Percentiles rank a stretch among this genome's conserved stretches.
Evolutionary conservation across 2,888 invertebrate genomes (phyloP).

Genomic region (Slavum lentiscoides): DNA sequence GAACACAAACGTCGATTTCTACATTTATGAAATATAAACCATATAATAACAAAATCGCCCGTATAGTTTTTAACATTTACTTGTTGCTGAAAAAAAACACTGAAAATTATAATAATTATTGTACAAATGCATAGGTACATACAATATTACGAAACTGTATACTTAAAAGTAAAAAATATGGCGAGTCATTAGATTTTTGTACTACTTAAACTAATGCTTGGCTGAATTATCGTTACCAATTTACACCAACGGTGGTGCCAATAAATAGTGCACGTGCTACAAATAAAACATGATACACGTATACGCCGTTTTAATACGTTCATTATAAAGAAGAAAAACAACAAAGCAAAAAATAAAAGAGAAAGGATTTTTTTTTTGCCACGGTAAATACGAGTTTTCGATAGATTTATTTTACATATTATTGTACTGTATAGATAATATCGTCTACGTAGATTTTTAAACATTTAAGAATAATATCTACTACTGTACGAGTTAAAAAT

Average conservation of each 20-base stretch:
- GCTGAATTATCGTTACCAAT: slow-evolving; percentile 9
- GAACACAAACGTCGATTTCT: too few relatives aligned
- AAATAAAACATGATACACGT: neutral
- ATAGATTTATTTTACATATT: too few relatives aligned
- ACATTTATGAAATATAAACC: too few relatives aligned
- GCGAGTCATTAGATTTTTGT: neutral
- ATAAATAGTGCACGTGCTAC: slow-evolving; percentile 2
- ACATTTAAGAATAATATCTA: too few relatives aligned
- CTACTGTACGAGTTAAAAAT: too few relatives aligned
- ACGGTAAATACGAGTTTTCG: neutral
- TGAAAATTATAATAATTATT: neutral
- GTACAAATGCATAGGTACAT: neutral
- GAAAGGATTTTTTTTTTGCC: neutral
- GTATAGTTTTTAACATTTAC: neutral
- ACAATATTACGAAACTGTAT: neutral
- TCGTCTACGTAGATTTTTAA: too few relatives aligned
- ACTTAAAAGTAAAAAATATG: neutral
- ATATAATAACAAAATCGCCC: neutral
- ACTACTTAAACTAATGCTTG: slow-evolving; percentile 1
- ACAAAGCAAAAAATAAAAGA: neutral
- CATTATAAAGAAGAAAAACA: neutral
- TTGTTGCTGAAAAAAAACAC: neutral
- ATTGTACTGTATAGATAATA: too few relatives aligned
- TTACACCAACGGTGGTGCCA: neutral
- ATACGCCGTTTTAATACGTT: neutral